Percentiles rank a stretch among this genome's conserved stretches.
Conservation (phyloP, 1,140 invertebrate species). For the Magallana angulata region DNA sequence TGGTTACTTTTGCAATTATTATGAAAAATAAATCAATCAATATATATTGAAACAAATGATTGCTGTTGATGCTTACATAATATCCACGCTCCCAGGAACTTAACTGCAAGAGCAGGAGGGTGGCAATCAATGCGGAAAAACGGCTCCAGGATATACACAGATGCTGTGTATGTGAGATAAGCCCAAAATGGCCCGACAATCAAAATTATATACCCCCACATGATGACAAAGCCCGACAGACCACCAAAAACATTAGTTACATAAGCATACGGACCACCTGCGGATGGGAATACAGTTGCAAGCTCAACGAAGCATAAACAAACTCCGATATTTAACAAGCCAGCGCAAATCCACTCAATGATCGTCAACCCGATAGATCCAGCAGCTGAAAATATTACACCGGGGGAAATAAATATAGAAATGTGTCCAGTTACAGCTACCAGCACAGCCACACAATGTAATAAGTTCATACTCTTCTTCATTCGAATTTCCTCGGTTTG, state of each 20-base stretch:
- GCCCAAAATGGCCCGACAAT: conserved; percentile 87
- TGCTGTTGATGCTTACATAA: conserved; percentile 66
- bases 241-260: conserved; percentile 92
- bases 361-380: conserved; percentile 82
- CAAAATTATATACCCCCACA: conserved; percentile 87
- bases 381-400: conserved; percentile 64
- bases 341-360: conserved; percentile 94
- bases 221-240: conserved; percentile 94
- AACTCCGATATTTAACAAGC: conserved; percentile 87
- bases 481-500: conserved; percentile 50
- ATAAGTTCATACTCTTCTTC: conserved; percentile 71
- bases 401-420: conserved; percentile 73
- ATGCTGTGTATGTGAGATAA: conserved; percentile 71
- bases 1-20: too few species aligned
- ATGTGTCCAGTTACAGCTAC: conserved; percentile 74
- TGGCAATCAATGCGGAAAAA: conserved; percentile 67
- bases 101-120: conserved; percentile 63
- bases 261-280: conserved; percentile 98
- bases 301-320: conserved; percentile 98
- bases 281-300: conserved; percentile 94
- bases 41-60: too few species aligned
- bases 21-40: too few species aligned
- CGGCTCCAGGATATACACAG: conserved; percentile 73
- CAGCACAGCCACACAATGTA: conserved; percentile 70
- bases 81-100: conserved; percentile 70